Percentiles rank a stretch among this genome's conserved stretches.
Evolutionary conservation across 1,140 invertebrate species (phyloP).

Genomic region (Asobara japonica): DNA sequence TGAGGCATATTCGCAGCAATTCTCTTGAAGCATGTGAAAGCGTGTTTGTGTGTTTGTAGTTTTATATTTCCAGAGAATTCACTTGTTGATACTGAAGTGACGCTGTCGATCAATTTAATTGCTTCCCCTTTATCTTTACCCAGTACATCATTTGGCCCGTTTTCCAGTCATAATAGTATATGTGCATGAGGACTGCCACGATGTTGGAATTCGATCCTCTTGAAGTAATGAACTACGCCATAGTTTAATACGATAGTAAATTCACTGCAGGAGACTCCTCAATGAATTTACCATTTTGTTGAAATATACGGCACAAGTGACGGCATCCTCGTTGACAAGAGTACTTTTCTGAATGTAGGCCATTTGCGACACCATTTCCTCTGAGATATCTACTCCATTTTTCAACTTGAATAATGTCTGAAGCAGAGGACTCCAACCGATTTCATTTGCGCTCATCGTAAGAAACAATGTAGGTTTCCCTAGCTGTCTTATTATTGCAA

Average conservation of each 20-base stretch:
- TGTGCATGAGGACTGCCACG: constrained; percentile 56
- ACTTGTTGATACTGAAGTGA: background rate
- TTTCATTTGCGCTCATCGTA: constrained; percentile 49
- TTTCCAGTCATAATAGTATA: constrained; percentile 49
- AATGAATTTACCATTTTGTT: constrained; percentile 52
- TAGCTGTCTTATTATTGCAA: constrained; percentile 51
- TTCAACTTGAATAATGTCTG: constrained; percentile 54
- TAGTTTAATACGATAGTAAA: constrained; percentile 43
- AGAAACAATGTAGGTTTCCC: constrained; percentile 51
- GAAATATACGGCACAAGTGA: constrained; percentile 61
- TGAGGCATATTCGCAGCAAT: background rate
- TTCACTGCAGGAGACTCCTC: constrained; percentile 33
- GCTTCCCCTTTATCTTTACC: background rate
- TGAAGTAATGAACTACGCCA: constrained; percentile 47
- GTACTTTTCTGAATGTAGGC: constrained; percentile 44
- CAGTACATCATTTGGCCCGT: constrained; percentile 40
- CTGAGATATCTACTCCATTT: no score
- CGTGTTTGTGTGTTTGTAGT: background rate
- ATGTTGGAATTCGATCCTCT: constrained; percentile 57
- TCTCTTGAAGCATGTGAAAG: background rate
- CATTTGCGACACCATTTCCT: constrained; percentile 39
- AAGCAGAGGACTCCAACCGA: constrained; percentile 55
- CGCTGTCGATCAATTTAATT: background rate
- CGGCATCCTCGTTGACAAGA: constrained; percentile 59
- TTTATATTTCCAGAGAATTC: background rate